These are phyloP conservation scores for Triplophysa tibetana DNA, from an alignment of 2,113 vertebrate species.

Conservation along the genomic window DNA sequence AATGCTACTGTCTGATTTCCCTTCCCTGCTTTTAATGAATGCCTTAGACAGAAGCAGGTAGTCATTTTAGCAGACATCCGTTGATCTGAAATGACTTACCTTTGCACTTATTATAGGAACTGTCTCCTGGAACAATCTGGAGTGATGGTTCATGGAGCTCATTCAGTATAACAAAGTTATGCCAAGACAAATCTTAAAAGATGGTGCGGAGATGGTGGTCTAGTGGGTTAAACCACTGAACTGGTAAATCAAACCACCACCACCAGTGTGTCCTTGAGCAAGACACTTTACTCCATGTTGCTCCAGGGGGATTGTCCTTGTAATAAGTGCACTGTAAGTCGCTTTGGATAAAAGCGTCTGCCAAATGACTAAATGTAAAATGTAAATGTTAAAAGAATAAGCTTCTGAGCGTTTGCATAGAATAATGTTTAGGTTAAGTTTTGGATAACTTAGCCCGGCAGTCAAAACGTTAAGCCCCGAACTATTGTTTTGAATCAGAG, in stretches of 20 bases:
- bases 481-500: not conserved
- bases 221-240: too few relatives aligned
- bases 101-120: slow-evolving; percentile 12
- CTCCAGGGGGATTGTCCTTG: too few relatives aligned
- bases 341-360: too few relatives aligned
- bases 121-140: slow-evolving; percentile 7
- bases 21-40: slow-evolving; percentile 34
- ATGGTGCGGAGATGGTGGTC: too few relatives aligned
- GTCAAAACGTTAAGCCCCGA: not conserved
- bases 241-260: too few relatives aligned
- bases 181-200: not conserved
- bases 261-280: too few relatives aligned
- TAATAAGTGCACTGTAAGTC: too few relatives aligned
- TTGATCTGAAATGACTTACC: slow-evolving; percentile 29
- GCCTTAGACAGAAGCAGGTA: slow-evolving; percentile 21
- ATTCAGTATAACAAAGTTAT: not conserved
- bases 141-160: not conserved
- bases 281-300: too few relatives aligned
- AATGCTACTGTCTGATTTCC: slow-evolving; percentile 4
- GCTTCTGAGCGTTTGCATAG: not conserved
- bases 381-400: slow-evolving; percentile 10
- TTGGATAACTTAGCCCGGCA: not conserved
- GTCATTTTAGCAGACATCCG: slow-evolving; percentile 33
- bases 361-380: too few relatives aligned
- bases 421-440: not conserved